Base-by-base conservation (phyloP, 2,113 vertebrate genomes). In the Tapirus terrestris region DNA sequence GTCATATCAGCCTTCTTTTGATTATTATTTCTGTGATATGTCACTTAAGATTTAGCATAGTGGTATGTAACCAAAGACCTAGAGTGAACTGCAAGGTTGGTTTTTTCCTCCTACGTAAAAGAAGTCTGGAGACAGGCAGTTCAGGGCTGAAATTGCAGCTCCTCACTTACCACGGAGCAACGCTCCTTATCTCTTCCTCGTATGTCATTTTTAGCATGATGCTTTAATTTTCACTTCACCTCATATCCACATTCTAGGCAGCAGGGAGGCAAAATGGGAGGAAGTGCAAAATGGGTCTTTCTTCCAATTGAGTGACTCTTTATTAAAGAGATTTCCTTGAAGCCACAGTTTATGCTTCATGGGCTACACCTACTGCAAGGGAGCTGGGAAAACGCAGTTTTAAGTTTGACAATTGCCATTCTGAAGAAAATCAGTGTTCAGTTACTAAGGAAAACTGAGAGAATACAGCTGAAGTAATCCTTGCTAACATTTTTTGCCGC, bases 341-440 rank as follows among this genome's bases (percentile, higher is more conserved):
- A 98, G 58, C 68, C 67, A 92, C 61, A 48, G 51, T 90, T 93
- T 58, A 92, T 96, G 87, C 73, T 91, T 97, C 96, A 95, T 84
- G 95, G 87, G 73, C 27, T 92, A 94, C n/a, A 96, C 45, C 86
- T 92, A 65, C 85, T 76, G 27, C 56, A 89, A 89, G 48, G n/a
- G 63, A 96, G 60, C 86, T 6, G n/a, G 82, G 83, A 89, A 97
- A 97, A 96, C 75, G 39, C 29, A 80, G 43, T 82, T 93, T 91
- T 96, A 96, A 79, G 27, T 96, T 68, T 92, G 96, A 98, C 86
- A 96, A 97, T 87, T 86, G 82, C 97, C 83, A 58, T 93, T 93
- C 23, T 48, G 94, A 96, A 96, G 61, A 91, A 94, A 96, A 93
- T 60, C 82, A 83, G 77, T 91, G 53, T 79, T 97, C 43, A 68